Evolutionary conservation across 2,888 invertebrate species (phyloP), one percentile per base, ranked within the genome.

Genomic region (Pristionchus maxplancki): DNA sequence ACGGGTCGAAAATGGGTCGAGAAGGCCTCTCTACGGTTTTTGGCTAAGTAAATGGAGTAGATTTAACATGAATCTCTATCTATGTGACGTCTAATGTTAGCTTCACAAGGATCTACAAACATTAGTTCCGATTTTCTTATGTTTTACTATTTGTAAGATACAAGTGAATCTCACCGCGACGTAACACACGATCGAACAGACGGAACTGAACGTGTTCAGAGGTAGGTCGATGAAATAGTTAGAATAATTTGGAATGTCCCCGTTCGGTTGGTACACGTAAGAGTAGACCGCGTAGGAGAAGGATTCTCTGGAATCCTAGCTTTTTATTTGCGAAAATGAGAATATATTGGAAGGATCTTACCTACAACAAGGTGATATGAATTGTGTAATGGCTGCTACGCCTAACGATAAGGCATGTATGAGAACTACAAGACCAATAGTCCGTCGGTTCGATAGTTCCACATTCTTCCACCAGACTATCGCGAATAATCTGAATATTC

Each of bases 171-270:
- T 85, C 9, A 91, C 91, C 78, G 89, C 34, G 11, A 91, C 40
- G 88, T 92, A 92, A 71, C 90, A 89, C 24, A 90, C 67, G 5
- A 89, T 71, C 11, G 90, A 89, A 31, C 89, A 89, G 15, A 87
- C 44, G 0, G 91, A 89, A 31, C 89, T 89, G 20, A 90, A 44
- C 13, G 89, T 87, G 48, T 92, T 91, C 48, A 92, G 67, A 40
- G 90, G 90, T 9, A 91, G 89, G 84, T 91, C 92, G 62, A 91
- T 89, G 87, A 90, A 89, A 48, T 81, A 78, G 85, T 92, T 92
- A 31, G 91, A 90, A 44, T 92, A 92, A 71, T 92, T 92, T 15
- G 78, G 87, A 34, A 90, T 34, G 53, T 87, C 85, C 1, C 58
- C 89, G 31, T 89, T 89, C 71, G 88, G 71, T 17, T 78, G 34